Percentiles rank a stretch among this genome's conserved stretches.
Conservation (phyloP, 2,888 invertebrate species). For the Drosophila kokeensis region DNA sequence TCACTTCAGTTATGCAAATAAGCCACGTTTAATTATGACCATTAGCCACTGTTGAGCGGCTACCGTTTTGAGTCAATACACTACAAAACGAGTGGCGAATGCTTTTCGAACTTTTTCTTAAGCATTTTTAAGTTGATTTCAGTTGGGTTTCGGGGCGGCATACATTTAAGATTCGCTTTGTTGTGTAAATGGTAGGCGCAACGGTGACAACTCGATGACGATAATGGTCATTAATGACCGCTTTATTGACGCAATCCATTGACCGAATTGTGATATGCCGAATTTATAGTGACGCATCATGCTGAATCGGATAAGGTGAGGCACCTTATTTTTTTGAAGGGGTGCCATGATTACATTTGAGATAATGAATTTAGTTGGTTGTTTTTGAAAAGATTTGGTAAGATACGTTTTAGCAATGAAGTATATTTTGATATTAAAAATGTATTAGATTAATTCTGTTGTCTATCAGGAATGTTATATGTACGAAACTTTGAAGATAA, state of each 20-base stretch:
- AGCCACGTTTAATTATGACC: slow-evolving; percentile 77
- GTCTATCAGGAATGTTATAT: neutral
- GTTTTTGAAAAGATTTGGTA: neutral
- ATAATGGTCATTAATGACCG: slow-evolving; percentile 59
- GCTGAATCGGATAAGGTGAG: neutral
- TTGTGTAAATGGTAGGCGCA: slow-evolving; percentile 43
- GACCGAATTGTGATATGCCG: slow-evolving; percentile 60
- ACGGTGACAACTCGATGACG: slow-evolving; percentile 21
- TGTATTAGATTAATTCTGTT: neutral
- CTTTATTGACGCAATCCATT: slow-evolving; percentile 67
- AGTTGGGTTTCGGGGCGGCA: slow-evolving; percentile 16
- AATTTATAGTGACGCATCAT: slow-evolving; percentile 36
- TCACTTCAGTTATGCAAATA: slow-evolving; percentile 77
- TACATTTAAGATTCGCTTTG: slow-evolving; percentile 45
- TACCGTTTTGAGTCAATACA: slow-evolving; percentile 77
- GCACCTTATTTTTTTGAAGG: neutral
- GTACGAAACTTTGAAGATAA: neutral
- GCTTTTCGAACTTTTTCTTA: slow-evolving; percentile 11
- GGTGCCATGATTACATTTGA: slow-evolving; percentile 2
- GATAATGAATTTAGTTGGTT: neutral
- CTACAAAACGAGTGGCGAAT: slow-evolving; percentile 15
- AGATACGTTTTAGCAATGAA: neutral
- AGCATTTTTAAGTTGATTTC: neutral
- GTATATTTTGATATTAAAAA: neutral
- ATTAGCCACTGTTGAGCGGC: slow-evolving; percentile 83